Base-by-base conservation (phyloP, 2,888 invertebrate species). In the Pimpla rufipes region DNA sequence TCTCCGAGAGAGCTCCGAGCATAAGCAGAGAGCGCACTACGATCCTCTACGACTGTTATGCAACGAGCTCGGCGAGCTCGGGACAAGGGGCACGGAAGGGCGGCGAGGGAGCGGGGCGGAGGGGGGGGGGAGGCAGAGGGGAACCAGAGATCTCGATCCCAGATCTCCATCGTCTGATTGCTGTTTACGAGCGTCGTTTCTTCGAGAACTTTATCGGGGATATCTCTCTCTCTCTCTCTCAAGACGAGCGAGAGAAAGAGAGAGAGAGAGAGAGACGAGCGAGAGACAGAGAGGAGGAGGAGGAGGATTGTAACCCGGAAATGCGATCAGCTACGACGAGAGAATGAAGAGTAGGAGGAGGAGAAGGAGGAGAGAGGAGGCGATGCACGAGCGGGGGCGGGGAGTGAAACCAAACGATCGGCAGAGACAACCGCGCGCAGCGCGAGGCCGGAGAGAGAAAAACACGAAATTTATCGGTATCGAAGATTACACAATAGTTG, bases 111-210 rank as follows among this genome's bases (percentile, higher is more conserved):
- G 42, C 4, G 13, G 13, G 42, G 13, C 1, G 42, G 13, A 7
- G 8, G 42, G 42, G 42, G 42, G 2, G 42, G n/a, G 16, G n/a
- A 1, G 35, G 57, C 29, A 80, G 70, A 81, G 80, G 74, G 66
- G 74, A 83, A 80, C 64, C 59, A 80, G 70, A 86, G 86, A 90
- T 90, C 89, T 87, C 87, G 79, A 83, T 29, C 29, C 29, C 29
- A 86, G 86, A 90, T 90, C 89, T 87, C 87, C 77, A 83, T 83
- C 76, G 88, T 88, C 87, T 87, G 90, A 90, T 90, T 88, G 88
- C 88, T 88, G 88, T 90, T 90, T 90, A 90, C 90, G 90, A 90
- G 89, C 86, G 86, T 89, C 88, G 89, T 88, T 89, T 82, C 82
- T 81, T 83, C 80, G 79, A 83, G 83, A 85, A 87, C 82, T 90